Conservation (phyloP, 2,797 vertebrate species). For the Chaenodraco wilsoni region DNA sequence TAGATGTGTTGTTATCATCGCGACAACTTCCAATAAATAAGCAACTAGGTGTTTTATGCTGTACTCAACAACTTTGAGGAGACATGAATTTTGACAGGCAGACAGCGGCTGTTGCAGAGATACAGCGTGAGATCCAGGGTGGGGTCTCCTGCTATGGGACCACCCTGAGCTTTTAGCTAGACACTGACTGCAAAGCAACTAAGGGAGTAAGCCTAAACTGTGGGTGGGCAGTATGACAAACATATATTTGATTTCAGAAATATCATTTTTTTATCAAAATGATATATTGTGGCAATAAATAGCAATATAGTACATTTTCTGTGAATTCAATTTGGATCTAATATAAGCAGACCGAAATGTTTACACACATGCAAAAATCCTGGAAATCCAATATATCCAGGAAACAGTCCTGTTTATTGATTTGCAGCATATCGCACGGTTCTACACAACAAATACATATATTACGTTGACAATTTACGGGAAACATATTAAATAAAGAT, state of each 20-base stretch:
- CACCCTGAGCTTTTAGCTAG: not conserved
- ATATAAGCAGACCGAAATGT: not conserved
- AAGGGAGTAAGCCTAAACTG: not conserved
- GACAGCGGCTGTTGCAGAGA: not conserved
- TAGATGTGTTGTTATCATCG: conserved; percentile 13
- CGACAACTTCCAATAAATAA: conserved; percentile 29
- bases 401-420: not conserved
- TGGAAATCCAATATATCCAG: not conserved
- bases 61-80: not conserved
- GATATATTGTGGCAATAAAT: not conserved
- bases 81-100: not conserved
- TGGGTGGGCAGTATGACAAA: not conserved
- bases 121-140: not conserved
- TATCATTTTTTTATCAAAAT: not conserved
- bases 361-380: not conserved
- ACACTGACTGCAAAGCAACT: not conserved
- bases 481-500: not conserved
- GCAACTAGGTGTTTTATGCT: conserved; percentile 14
- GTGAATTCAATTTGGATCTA: not conserved
- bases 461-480: not conserved
- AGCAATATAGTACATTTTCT: too few relatives aligned
- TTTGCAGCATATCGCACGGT: not conserved
- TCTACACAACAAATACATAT: not conserved
- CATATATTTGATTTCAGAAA: too few relatives aligned
- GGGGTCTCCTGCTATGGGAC: not conserved